Percentiles rank a stretch among this genome's conserved stretches.
Conservation (phyloP, 2,888 invertebrate species). For the Chymomyza amoena region DNA sequence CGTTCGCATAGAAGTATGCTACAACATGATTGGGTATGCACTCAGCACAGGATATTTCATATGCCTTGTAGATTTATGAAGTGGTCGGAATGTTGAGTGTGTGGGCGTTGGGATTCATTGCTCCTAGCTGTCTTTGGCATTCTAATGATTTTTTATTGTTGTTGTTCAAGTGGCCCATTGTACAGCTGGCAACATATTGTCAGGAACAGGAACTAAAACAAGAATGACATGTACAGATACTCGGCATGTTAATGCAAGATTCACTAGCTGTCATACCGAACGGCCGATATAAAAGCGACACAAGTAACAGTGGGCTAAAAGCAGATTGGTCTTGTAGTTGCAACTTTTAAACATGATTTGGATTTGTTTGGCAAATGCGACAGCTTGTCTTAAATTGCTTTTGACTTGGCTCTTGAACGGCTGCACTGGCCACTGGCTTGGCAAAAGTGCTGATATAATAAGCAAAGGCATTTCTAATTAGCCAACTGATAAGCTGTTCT, state of each 20-base stretch:
- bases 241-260: neutral
- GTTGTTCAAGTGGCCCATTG: conserved; percentile 69
- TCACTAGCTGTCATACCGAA: conserved; percentile 23
- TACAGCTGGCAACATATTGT: conserved; percentile 69
- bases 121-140: conserved; percentile 53
- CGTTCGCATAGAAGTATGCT: conserved; percentile 41
- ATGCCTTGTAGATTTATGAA: conserved; percentile 70
- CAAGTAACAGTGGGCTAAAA: conserved; percentile 23
- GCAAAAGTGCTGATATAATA: neutral
- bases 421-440: neutral
- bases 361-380: neutral
- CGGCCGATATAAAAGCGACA: conserved; percentile 16
- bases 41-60: conserved; percentile 59
- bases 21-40: conserved; percentile 62
- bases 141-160: conserved; percentile 70
- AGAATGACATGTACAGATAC: neutral
- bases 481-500: neutral
- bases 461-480: neutral
- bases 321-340: neutral
- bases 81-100: conserved; percentile 41
- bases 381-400: neutral
- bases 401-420: neutral
- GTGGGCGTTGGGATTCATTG: conserved; percentile 13
- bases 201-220: neutral
- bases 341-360: neutral